A percentile compares a stretch with the other conserved stretches of the same genome.
Conservation (phyloP, 1,140 invertebrate species). For the Drosophila nasuta region DNA sequence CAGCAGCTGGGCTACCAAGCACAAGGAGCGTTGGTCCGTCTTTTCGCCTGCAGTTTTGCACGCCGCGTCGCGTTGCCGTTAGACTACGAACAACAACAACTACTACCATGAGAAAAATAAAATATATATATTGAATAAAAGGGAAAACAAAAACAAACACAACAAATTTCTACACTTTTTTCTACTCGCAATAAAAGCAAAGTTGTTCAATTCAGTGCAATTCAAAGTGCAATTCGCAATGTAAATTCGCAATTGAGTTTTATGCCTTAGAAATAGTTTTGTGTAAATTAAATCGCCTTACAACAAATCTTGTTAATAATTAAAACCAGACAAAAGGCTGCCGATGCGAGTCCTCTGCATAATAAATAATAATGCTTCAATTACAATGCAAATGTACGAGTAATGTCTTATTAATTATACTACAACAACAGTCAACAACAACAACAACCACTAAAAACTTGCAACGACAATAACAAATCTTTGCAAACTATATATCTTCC, state of each 20-base stretch:
- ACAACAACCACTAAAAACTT: slow-evolving; percentile 18
- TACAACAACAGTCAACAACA: slow-evolving; percentile 15
- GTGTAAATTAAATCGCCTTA: slow-evolving; percentile 61
- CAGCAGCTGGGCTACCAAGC: slow-evolving; percentile 48
- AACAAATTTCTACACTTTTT: slow-evolving; percentile 66
- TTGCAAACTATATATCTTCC: slow-evolving; percentile 4
- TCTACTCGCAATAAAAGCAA: slow-evolving; percentile 53
- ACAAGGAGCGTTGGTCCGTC: slow-evolving; percentile 33
- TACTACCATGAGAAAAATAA: slow-evolving; percentile 6
- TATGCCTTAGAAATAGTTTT: slow-evolving; percentile 61
- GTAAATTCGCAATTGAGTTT: slow-evolving; percentile 40
- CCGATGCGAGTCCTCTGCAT: slow-evolving; percentile 59
- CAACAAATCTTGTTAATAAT: slow-evolving; percentile 62
- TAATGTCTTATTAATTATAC: slow-evolving; percentile 48
- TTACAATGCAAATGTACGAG: slow-evolving; percentile 67
- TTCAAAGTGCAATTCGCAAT: slow-evolving; percentile 48
- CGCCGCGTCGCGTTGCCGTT: slow-evolving; percentile 54
- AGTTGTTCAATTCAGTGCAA: slow-evolving; percentile 48
- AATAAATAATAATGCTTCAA: slow-evolving; percentile 62
- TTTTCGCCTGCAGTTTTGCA: slow-evolving; percentile 64
- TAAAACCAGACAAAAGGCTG: slow-evolving; percentile 58
- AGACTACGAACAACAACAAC: slow-evolving; percentile 38
- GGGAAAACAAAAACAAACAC: slow-evolving; percentile 36
- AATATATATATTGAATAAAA: slow-evolving; percentile 31
- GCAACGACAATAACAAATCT: slow-evolving; percentile 29